Percentiles rank a stretch among this genome's conserved stretches.
phyloP scores from a whole-genome alignment of 2,113 vertebrate genomes.

The Calidris pygmaea region DNA sequence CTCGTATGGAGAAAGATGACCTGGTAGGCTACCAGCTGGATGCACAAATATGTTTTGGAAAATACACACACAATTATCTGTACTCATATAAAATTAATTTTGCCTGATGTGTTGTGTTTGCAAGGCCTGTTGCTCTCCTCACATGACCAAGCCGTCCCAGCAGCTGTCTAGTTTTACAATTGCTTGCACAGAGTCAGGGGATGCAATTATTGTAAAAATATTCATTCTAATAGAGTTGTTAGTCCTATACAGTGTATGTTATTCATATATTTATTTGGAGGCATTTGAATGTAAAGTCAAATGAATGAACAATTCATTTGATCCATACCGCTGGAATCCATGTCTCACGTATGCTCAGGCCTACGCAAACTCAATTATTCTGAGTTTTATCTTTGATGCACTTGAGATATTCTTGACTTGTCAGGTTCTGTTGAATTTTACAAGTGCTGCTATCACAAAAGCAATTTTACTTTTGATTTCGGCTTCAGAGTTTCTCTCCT shows the following conservation, averaged over 20 bases:
- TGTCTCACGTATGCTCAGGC: not conserved
- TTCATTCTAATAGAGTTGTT: not conserved
- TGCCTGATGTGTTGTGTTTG: not conserved
- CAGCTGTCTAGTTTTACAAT: not conserved
- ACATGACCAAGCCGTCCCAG: not conserved
- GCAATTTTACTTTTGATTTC: constrained; percentile 20
- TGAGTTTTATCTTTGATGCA: not conserved
- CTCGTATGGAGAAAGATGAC: not conserved
- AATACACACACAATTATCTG: not conserved
- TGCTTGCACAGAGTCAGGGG: not conserved
- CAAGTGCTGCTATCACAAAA: constrained; percentile 1
- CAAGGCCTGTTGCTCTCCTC: not conserved
- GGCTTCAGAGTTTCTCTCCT: not conserved
- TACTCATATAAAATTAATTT: not conserved
- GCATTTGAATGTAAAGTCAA: not conserved
- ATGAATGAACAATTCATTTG: not conserved
- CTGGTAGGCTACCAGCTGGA: not conserved
- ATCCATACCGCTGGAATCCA: not conserved
- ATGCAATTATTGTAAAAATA: not conserved
- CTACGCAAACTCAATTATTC: not conserved
- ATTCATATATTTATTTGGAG: not conserved
- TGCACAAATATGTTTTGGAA: not conserved
- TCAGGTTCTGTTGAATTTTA: not conserved
- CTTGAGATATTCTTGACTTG: not conserved
- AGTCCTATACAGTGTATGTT: not conserved